phyloP scores from a whole-genome alignment of 2,797 vertebrate species.

The Mionectes olivaceus region DNA sequence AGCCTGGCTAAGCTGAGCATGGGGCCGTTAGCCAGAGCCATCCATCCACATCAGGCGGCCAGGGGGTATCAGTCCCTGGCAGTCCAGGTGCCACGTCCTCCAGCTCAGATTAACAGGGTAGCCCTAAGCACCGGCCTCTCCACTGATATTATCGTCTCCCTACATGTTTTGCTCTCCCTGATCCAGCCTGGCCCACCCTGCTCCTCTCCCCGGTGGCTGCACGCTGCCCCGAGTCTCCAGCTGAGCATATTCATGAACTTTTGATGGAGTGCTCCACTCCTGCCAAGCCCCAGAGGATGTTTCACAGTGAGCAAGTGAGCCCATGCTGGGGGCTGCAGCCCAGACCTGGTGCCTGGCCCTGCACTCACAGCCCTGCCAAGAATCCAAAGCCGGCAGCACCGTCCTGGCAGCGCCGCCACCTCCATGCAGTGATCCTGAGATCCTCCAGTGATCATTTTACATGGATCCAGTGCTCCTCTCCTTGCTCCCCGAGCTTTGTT shows the following conservation, averaged over 20 bases:
- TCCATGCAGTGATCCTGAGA: not conserved
- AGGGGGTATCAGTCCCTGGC: not conserved
- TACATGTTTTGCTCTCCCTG: not conserved
- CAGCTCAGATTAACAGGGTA: not conserved
- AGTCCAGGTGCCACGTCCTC: accelerated
- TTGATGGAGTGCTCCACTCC: not conserved
- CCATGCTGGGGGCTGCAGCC: not conserved
- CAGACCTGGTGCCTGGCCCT: not conserved
- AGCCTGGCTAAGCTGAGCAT: not conserved
- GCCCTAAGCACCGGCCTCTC: not conserved
- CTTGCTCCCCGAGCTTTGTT: not conserved
- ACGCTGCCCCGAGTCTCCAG: accelerated
- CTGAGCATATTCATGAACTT: not conserved
- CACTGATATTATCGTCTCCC: accelerated
- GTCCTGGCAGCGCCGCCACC: not conserved
- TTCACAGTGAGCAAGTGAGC: not conserved
- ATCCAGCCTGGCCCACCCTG: not conserved
- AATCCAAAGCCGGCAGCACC: not conserved
- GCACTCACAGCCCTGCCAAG: not conserved
- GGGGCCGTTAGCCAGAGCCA: not conserved
- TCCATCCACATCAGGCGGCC: not conserved
- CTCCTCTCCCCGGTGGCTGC: not conserved
- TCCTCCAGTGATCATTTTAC: not conserved
- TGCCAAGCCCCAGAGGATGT: conserved; percentile 24
- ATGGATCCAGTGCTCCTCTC: not conserved